Conservation (phyloP, 2,888 invertebrate species). For the Amaurobius ferox region DNA sequence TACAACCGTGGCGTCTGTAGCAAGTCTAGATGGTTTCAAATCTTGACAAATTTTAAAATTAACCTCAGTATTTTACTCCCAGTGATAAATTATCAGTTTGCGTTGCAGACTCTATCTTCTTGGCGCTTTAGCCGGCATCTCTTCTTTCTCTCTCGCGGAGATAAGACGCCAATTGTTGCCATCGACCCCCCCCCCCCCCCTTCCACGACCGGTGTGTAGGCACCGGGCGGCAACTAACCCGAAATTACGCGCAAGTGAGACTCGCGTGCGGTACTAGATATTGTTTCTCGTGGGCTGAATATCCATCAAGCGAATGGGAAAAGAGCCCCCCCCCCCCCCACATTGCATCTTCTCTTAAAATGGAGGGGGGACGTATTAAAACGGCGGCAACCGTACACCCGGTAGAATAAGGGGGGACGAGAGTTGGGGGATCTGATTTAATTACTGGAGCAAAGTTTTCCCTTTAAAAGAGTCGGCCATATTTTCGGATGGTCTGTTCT, state of each 20-base stretch:
- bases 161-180: constrained; percentile 50
- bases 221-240: constrained; percentile 71
- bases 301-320: constrained; percentile 71
- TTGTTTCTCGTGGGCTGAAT: constrained; percentile 71
- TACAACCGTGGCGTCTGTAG: no score
- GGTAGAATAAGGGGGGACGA: constrained; percentile 23
- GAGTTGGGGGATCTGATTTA: constrained; percentile 56
- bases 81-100: no score
- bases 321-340: constrained; percentile 28
- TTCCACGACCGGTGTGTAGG: constrained; percentile 29
- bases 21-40: no score
- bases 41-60: no score
- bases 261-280: constrained; percentile 68
- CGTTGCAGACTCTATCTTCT: no score
- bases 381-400: constrained; percentile 70
- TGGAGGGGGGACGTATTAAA: constrained; percentile 54
- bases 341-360: constrained; percentile 38
- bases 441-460: constrained; percentile 71
- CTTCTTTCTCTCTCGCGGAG: neutral
- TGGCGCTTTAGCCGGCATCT: no score
- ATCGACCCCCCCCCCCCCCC: no score
- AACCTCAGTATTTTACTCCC: no score
- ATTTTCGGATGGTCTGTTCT: constrained; percentile 69
- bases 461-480: constrained; percentile 66
- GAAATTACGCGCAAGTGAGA: constrained; percentile 71